Conservation (phyloP, 2,888 invertebrate species). For the Drosophila kuntzei region DNA sequence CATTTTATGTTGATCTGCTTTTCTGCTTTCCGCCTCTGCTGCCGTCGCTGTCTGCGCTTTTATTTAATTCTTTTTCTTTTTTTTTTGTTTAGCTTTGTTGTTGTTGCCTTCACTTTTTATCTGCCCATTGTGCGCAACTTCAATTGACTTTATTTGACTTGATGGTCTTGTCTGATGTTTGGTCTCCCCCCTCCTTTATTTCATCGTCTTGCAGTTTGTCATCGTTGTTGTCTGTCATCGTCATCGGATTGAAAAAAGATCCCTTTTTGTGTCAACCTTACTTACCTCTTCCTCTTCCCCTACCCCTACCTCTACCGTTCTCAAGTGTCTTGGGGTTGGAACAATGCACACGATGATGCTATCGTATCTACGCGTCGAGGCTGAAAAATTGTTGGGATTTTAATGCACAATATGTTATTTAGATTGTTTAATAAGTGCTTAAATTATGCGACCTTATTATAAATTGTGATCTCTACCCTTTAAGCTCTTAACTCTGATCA, state of each 20-base stretch:
- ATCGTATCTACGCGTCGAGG: constrained; percentile 53
- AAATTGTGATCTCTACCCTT: constrained; percentile 11
- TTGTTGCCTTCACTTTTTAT: constrained; percentile 53
- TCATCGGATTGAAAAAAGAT: constrained; percentile 12
- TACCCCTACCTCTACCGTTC: neutral
- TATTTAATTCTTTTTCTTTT: constrained; percentile 62
- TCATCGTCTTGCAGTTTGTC: constrained; percentile 36
- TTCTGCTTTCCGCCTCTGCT: constrained; percentile 42
- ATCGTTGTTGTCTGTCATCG: constrained; percentile 42
- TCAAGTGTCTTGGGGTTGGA: constrained; percentile 14
- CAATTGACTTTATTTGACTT: constrained; percentile 76
- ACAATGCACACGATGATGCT: constrained; percentile 58
- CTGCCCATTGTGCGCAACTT: constrained; percentile 58
- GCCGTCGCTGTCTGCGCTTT: constrained; percentile 66
- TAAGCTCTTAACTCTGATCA: constrained; percentile 17
- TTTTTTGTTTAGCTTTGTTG: constrained; percentile 17
- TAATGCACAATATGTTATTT: constrained; percentile 68
- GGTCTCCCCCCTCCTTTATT: constrained; percentile 1
- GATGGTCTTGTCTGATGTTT: constrained; percentile 57
- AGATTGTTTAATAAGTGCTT: constrained; percentile 70
- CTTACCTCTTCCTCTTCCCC: neutral
- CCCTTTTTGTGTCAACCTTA: constrained; percentile 37
- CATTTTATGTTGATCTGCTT: constrained; percentile 80
- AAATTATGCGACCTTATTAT: constrained; percentile 20
- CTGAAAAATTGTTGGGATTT: constrained; percentile 63